Evolutionary conservation across 2,113 vertebrate species (phyloP), one percentile per base, ranked within the genome.

Genomic region (Leiothrix lutea): DNA sequence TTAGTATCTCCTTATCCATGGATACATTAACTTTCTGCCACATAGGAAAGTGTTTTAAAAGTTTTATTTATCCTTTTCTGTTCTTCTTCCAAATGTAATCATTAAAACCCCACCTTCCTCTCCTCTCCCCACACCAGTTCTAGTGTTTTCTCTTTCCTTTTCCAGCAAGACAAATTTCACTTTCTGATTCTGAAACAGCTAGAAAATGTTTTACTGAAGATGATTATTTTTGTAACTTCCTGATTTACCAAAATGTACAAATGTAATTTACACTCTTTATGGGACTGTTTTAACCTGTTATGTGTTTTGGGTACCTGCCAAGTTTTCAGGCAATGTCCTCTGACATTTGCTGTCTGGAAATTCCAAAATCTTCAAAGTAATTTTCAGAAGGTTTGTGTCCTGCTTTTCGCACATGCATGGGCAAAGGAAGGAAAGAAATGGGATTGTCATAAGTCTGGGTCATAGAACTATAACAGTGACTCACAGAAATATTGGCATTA

Each of bases 401-500:
- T 51, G 56, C 56, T 78, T 84, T 92, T 84, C 0, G 0, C 0
- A 0, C 18, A 4, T 82, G n/a, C n/a, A 57, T 2, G 14, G 60
- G 22, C 35, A 88, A 83, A 44, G 12, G 15, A 91, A 64, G 19
- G 56, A 22, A 83, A 77, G 38, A 90, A 86, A 47, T 2, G 1
- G 5, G 6, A 10, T 35, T 88, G 22, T 36, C 51, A 58, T 15
- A 80, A 44, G 31, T 13, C 38, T 58, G 42, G n/a, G 19, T 71
- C 58, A 71, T 44, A 58, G 8, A 40, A 11, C 28, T 78, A 36
- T 67, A 60, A 35, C 26, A 79, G 0, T 36, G 45, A 62, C 16
- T 78, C 24, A 80, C 24, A 78, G 65, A 31, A 78, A 92, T 61
- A 38, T 17, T 85, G 47, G 23, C 38, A 81, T 86, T 53, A 71